Evolutionary conservation across 2,888 invertebrate genomes (phyloP).

Genomic region (Protophormia terraenovae): DNA sequence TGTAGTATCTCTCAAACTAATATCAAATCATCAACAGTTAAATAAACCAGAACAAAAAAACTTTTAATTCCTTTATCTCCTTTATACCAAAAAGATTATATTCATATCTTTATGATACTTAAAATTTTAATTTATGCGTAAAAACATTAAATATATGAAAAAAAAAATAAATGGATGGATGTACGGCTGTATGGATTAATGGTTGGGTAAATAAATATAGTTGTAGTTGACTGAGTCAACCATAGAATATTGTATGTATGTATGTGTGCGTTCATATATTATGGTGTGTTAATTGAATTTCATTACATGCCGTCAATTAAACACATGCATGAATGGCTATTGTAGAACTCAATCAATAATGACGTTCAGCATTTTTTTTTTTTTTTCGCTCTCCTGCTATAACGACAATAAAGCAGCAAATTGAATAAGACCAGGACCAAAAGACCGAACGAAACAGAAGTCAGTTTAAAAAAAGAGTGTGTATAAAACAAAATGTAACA

Average conservation of each 20-base stretch:
- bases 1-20: too few species aligned
- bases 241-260: too few species aligned
- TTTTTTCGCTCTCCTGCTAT: too few species aligned
- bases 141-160: background rate
- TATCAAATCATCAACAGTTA: too few species aligned
- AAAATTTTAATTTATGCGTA: background rate
- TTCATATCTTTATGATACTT: background rate
- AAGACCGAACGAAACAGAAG: constrained; percentile 21
- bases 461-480: constrained; percentile 10
- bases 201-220: background rate
- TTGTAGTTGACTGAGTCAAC: background rate
- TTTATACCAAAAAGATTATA: too few species aligned
- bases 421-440: constrained; percentile 26
- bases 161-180: background rate
- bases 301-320: constrained; percentile 79
- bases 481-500: constrained; percentile 33
- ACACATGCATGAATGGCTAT: constrained; percentile 72
- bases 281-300: constrained; percentile 77
- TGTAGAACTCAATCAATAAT: constrained; percentile 78
- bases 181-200: background rate
- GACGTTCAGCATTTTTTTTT: constrained; percentile 71
- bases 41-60: too few species aligned
- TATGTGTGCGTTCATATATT: constrained; percentile 53
- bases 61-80: too few species aligned
- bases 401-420: constrained; percentile 44